These are phyloP conservation scores for Athalia circularis DNA, from an alignment of 2,888 invertebrate species.

Conservation along the genomic window DNA sequence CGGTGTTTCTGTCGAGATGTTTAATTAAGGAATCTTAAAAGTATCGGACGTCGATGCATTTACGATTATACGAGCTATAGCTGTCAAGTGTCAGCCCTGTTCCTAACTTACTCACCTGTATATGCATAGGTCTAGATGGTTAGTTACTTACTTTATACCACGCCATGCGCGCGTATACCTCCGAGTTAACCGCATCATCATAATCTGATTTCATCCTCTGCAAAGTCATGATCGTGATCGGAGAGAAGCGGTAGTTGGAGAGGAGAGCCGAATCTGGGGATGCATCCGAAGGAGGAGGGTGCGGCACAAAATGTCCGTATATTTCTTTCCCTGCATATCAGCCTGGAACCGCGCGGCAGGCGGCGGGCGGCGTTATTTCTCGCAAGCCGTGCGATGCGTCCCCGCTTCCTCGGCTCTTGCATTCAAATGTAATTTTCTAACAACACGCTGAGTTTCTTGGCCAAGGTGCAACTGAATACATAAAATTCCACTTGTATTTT, in stretches of 20 bases:
- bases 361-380: constrained; percentile 6
- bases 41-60: constrained; percentile 51
- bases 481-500: background rate
- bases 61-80: constrained; percentile 19
- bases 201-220: constrained; percentile 28
- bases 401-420: background rate
- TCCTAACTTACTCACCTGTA: too few relatives aligned
- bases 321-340: too few relatives aligned
- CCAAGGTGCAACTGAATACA: background rate
- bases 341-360: too few relatives aligned
- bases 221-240: constrained; percentile 20
- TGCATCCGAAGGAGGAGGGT: too few relatives aligned
- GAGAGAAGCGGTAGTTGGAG: background rate
- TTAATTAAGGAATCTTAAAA: constrained; percentile 70
- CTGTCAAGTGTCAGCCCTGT: background rate
- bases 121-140: background rate
- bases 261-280: too few relatives aligned
- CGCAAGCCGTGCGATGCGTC: background rate
- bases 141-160: background rate
- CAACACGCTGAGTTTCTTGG: constrained; percentile 19
- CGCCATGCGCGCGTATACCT: background rate
- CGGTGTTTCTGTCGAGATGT: constrained; percentile 70
- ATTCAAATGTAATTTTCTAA: constrained; percentile 42
- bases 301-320: too few relatives aligned
- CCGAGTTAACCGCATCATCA: background rate